Base-by-base conservation (phyloP, 2,797 vertebrate species). In the Pelochelys cantorii region DNA sequence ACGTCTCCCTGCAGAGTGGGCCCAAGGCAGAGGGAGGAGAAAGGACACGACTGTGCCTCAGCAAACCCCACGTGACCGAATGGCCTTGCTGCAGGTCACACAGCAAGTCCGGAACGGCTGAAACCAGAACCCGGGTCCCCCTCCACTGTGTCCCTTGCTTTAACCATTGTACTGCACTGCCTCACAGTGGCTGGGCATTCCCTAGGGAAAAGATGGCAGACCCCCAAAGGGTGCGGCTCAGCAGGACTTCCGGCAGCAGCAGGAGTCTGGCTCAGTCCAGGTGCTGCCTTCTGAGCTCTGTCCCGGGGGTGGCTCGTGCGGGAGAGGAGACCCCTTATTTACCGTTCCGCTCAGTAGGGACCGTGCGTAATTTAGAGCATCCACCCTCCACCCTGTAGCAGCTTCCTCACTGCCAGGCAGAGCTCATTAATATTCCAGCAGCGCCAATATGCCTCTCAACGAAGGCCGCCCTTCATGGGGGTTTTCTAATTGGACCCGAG, bases 361-460 rank as follows among this genome's bases (percentile, higher is more conserved):
- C 85, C 87, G 88, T 94, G 91, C 85, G 87, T 95, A 89, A 93
- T 93, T 91, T 84, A 93, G 89, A 17, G 5, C 0, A 81, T 52
- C 83, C 79, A 11, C 68, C 83, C 85, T 0, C 4, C 0, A 6
- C 48, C 2, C 57, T 54, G 0, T 83, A 75, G 95, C 54, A 5
- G 95, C 92, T 97, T 85, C 94, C 1, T 8, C 1, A 53, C 81
- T 2, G 0, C 92, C 0, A 1, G 86, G 55, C 85, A 31, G 87
- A 93, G 81, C 95, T 97, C 0, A 15, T 98, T 97, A 97, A 95
- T 95, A 96, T 96, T 96, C 96, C 22, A 3, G 81, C 94, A 97
- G 95, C 90, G 97, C 95, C 37, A 0, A 79, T 92, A 71, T 89
- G 62, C 91, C 85, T 86, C 85, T 86, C 95, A 95, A 93, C 0